These are phyloP conservation scores for Ormyrus thymus DNA, from an alignment of 2,888 invertebrate species.

Conservation along the genomic window DNA sequence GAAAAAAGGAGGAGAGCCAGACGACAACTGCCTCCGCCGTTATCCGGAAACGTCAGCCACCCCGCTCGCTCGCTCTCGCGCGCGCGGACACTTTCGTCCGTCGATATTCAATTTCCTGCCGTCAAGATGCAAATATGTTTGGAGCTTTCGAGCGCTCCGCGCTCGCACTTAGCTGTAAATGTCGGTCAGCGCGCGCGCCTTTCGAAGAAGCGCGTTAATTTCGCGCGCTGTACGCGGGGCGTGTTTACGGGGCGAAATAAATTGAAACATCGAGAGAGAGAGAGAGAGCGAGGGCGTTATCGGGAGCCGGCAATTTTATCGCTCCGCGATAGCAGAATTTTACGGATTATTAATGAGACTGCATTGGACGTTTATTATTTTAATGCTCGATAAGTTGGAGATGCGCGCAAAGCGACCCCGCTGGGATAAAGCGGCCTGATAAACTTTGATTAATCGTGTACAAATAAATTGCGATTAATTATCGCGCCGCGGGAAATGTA, in stretches of 20 bases:
- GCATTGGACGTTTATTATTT: constrained; percentile 6
- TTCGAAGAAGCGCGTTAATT: neutral
- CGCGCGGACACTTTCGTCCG: constrained; percentile 49
- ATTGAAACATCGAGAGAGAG: too few species aligned
- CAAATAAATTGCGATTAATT: too few species aligned
- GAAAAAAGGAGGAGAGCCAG: too few species aligned
- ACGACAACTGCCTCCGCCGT: too few species aligned
- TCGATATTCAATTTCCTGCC: constrained; percentile 69
- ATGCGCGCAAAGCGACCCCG: neutral
- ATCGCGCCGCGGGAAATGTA: too few species aligned
- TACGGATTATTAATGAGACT: constrained; percentile 20
- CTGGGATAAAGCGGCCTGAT: neutral
- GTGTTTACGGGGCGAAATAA: neutral
- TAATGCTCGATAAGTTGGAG: neutral
- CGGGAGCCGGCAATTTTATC: neutral
- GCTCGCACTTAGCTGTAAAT: too few species aligned
- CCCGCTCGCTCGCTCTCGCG: too few species aligned
- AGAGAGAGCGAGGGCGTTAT: neutral
- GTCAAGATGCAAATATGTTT: constrained; percentile 61
- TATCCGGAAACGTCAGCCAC: too few species aligned
- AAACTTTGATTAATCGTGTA: constrained; percentile 6
- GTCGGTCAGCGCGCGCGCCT: too few species aligned
- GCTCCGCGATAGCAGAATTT: neutral
- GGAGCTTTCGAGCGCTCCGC: neutral
- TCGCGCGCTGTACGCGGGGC: too few species aligned